phyloP scores from a whole-genome alignment of 2,797 vertebrate species.

The Phoebastria nigripes region DNA sequence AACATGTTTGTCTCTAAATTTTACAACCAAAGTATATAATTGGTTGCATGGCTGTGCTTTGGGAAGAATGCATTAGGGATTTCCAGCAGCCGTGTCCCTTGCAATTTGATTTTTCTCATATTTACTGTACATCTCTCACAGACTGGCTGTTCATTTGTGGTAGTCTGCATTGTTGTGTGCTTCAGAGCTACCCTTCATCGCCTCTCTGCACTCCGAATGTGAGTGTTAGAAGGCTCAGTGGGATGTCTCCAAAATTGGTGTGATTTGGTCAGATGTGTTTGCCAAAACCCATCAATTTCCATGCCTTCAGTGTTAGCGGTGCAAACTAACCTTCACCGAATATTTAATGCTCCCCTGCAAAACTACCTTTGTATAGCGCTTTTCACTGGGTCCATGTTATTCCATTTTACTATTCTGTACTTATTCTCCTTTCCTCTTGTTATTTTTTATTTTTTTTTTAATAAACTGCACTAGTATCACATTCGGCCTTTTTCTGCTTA shows the following conservation, averaged over 20 bases:
- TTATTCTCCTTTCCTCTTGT: not conserved
- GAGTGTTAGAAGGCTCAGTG: not conserved
- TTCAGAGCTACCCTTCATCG: not conserved
- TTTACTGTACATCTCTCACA: not conserved
- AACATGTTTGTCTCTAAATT: not conserved
- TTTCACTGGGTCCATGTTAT: not conserved
- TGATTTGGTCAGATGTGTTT: not conserved
- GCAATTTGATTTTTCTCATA: not conserved
- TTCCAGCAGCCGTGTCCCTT: not conserved
- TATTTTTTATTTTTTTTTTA: not conserved
- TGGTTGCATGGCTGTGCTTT: not conserved
- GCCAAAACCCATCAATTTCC: not conserved
- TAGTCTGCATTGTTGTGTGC: not conserved
- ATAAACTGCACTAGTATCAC: not conserved
- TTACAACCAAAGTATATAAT: not conserved
- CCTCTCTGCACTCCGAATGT: rapidly evolving
- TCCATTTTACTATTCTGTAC: not conserved
- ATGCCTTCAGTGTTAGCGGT: not conserved
- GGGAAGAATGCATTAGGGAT: not conserved
- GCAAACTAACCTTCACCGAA: not conserved
- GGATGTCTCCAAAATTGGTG: not conserved
- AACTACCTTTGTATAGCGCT: not conserved
- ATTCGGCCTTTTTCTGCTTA: not conserved
- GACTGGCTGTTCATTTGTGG: not conserved
- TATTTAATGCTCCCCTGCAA: not conserved